These are phyloP conservation scores for Oxytorus armatus DNA, from an alignment of 2,888 invertebrate genomes.

Conservation along the genomic window DNA sequence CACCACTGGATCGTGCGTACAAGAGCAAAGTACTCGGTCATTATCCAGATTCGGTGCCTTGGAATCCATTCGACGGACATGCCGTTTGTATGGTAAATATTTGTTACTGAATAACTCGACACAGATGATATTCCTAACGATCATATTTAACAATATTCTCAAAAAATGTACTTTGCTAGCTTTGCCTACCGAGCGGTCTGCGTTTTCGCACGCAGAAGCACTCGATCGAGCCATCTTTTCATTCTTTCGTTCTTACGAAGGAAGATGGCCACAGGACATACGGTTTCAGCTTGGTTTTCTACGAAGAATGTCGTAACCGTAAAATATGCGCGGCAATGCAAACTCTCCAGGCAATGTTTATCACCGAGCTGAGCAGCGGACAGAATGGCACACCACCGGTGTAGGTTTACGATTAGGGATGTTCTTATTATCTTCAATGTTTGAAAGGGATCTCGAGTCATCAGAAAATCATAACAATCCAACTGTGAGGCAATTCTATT, in stretches of 20 bases:
- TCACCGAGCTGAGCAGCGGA: conserved; percentile 94
- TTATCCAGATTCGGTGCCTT: conserved; percentile 95
- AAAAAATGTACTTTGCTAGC: too few species aligned
- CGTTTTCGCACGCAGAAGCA: conserved; percentile 98
- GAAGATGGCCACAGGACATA: conserved; percentile 98
- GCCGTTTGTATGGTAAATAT: conserved; percentile 98
- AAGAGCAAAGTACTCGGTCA: conserved; percentile 97
- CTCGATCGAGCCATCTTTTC: conserved; percentile 93
- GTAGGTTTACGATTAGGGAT: too few species aligned
- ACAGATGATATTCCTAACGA: too few species aligned
- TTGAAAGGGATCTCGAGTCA: too few species aligned
- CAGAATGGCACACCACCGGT: conserved; percentile 85
- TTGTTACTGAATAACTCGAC: too few species aligned
- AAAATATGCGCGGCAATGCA: conserved; percentile 98
- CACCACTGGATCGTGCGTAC: conserved; percentile 97
- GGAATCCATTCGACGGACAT: conserved; percentile 96
- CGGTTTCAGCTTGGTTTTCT: conserved; percentile 97
- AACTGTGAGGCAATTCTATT: too few species aligned
- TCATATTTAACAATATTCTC: too few species aligned
- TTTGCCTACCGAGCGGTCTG: conserved; percentile 97
- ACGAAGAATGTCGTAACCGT: conserved; percentile 96
- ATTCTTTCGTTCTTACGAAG: conserved; percentile 98
- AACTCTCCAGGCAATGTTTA: conserved; percentile 96
- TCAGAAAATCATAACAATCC: too few species aligned
- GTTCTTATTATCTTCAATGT: too few species aligned